Evolutionary conservation across 2,797 vertebrate species (phyloP), one percentile per base, ranked within the genome.

Genomic region (Antrozous pallidus): DNA sequence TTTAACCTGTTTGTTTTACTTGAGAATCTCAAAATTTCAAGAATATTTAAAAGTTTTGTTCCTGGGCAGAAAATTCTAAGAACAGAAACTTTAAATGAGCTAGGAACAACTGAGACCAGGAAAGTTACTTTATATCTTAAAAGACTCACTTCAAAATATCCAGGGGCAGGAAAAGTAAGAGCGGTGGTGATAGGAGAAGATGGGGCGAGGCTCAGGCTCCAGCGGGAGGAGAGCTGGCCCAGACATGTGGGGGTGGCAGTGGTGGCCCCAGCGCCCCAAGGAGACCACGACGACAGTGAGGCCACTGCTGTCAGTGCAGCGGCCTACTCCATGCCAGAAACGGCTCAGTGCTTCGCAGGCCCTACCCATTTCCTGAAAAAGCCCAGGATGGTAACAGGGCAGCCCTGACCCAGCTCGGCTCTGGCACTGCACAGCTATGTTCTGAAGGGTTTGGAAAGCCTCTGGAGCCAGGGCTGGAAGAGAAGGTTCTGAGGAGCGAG

Each of bases 221-320:
- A 9, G 65, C 2, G 20, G 63, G 17, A 8, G 28, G 40, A 14
- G 33, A 4, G 45, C 24, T 0, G 26, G 33, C 24, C 78, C 1
- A 4, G 6, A 14, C 22, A n/a, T 10, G 36, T 82, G 7, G n/a
- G 3, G 0, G 6, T 1, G 33, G 92, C 11, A 0, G 56, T 6
- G 2, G 36, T 22, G 45, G 51, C 1, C 1, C 14, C 11, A 22
- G 1, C 33, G 63, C n/a, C 63, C 61, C 31, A 17, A 31, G 31
- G 63, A 33, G 17, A 33, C 16, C 31, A 33, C 9, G 63, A 65
- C 3, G 1, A 67, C 65, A 58, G 8, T 0, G 20, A 20, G 1
- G 2, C 8, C 20, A 3, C 6, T 2, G 31, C 7, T 17, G 13
- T 33, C 5, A 12, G 9, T 6, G 42, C 1, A 0, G 24, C 0